Percentiles rank a stretch among this genome's conserved stretches.
phyloP scores from a whole-genome alignment of 2,888 invertebrate species.

The Cheilosia pagana region DNA sequence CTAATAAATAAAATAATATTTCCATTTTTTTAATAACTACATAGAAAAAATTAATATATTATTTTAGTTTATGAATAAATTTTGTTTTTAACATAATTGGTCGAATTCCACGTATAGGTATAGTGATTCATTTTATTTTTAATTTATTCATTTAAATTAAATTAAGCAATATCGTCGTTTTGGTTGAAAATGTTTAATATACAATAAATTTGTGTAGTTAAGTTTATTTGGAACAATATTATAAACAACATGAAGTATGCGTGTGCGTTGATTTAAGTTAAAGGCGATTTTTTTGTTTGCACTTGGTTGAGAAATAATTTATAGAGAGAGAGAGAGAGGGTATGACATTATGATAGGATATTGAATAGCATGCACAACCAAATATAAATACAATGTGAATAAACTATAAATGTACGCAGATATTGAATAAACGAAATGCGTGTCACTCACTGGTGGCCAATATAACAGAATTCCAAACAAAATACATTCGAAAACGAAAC shows the following conservation, averaged over 20 bases:
- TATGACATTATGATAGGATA: background rate
- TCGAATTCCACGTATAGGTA: slow-evolving; percentile 46
- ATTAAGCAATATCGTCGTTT: slow-evolving; percentile 54
- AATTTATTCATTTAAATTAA: slow-evolving; percentile 30
- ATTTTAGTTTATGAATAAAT: slow-evolving; percentile 12
- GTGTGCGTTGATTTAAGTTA: slow-evolving; percentile 64
- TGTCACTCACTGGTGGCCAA: slow-evolving; percentile 6
- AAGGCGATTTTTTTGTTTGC: slow-evolving; percentile 21
- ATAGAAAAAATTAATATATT: slow-evolving; percentile 19
- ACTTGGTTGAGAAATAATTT: slow-evolving; percentile 1
- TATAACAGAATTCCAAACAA: background rate
- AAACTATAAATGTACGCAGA: background rate
- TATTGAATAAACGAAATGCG: background rate
- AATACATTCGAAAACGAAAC: background rate
- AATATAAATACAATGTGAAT: slow-evolving; percentile 4
- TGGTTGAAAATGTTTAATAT: slow-evolving; percentile 32
- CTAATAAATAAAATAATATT: slow-evolving; percentile 33
- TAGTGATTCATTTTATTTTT: background rate
- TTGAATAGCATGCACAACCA: slow-evolving; percentile 47
- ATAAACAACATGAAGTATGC: slow-evolving; percentile 34
- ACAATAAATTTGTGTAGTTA: slow-evolving; percentile 11
- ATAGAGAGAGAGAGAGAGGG: slow-evolving; percentile 5
- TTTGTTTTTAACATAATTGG: slow-evolving; percentile 51
- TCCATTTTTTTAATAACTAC: slow-evolving; percentile 14
- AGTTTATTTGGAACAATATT: slow-evolving; percentile 8